phyloP scores from a whole-genome alignment of 2,797 vertebrate genomes.

The Ctenosaura bakeri region DNA sequence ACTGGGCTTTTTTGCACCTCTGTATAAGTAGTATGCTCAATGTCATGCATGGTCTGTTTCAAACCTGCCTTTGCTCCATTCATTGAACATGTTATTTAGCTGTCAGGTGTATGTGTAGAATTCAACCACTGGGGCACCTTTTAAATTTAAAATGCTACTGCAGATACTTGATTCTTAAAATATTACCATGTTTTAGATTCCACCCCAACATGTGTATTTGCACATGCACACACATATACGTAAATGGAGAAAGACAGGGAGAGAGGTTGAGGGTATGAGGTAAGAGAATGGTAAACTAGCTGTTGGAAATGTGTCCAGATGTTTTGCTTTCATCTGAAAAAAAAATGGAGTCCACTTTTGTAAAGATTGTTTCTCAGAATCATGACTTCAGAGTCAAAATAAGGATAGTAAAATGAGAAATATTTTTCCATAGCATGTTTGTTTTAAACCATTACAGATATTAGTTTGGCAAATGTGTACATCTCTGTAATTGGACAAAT shows the following conservation, averaged over 20 bases:
- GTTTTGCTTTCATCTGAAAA: background rate
- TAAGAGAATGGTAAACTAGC: background rate
- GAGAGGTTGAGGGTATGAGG: background rate
- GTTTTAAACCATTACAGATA: background rate
- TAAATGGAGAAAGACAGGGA: no score
- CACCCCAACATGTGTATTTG: no score
- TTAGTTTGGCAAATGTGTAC: slow-evolving; percentile 18
- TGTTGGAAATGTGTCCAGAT: background rate
- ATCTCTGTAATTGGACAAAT: slow-evolving; percentile 7
- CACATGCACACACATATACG: no score
- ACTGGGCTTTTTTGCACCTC: background rate
- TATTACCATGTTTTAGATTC: no score
- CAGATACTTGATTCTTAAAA: no score
- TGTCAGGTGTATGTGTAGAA: background rate
- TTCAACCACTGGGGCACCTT: background rate
- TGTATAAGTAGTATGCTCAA: background rate
- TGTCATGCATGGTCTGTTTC: background rate
- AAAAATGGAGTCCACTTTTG: background rate
- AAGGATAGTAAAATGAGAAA: slow-evolving; percentile 11
- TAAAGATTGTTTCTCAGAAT: slow-evolving; percentile 4
- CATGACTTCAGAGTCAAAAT: background rate
- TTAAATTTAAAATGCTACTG: no score
- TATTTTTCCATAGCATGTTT: background rate
- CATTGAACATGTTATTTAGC: background rate
- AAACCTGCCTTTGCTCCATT: background rate